Base-by-base conservation (phyloP, 2,888 invertebrate species). In the Catonia carolina region DNA sequence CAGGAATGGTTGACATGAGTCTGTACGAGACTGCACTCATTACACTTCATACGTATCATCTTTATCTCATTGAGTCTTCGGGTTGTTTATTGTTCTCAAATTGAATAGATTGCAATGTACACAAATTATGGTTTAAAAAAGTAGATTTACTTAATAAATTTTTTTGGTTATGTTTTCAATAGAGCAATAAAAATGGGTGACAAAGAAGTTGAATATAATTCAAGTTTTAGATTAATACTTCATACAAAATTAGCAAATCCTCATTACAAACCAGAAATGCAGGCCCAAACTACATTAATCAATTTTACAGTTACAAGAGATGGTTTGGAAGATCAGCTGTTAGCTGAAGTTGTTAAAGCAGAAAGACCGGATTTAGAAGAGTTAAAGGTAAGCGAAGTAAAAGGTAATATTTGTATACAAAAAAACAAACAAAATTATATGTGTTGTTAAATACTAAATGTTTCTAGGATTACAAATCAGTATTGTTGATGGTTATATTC, bases 191-290 rank as follows among this genome's bases (percentile, higher is more conserved):
- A 93, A 78, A 89, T 97, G 66, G 96, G 96, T 1, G 96, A 96
- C 73, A 95, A 95, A 72, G 96, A 97, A 76, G 85, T 97, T 10
- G 96, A 96, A 72, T 96, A 93, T 70, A 90, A 93, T 74, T 76
- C 85, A 3, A 79, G 78, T 56, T 97, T 97, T 71, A 83, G 89
- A 39, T 76, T 97, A 2, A 87, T 96, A 63, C 75, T 97, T 18
- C 96, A 97, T 67, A 96, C 96, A 0, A 97, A 97, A 75, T 73
- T 97, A 65, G 95, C 95, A 1, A 97, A 96, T 77, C 97, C 96
- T 10, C 96, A 96, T 76, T 97, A 96, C 72, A 93, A 96, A 70
- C 97, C 97, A 1, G 97, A 97, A 78, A 92, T 97, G 90, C 96
- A 97, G 75, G 97, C 97, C 12, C 96, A 97, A 76, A 92, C 94